A percentile compares a stretch with the other conserved stretches of the same genome.
Evolutionary conservation across 2,888 invertebrate species (phyloP).

Genomic region (Yponomeuta cagnagella): DNA sequence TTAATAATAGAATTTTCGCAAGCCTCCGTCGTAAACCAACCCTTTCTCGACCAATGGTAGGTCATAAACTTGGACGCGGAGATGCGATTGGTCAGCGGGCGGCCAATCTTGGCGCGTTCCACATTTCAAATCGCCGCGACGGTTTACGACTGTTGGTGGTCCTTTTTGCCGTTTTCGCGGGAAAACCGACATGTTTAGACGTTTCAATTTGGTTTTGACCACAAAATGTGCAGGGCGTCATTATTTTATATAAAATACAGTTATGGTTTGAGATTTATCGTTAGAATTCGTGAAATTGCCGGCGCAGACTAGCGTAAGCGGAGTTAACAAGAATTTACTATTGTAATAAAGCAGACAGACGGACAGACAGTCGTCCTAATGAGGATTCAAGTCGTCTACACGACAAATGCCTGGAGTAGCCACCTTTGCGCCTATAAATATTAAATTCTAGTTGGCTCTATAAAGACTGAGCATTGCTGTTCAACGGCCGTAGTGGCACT

Average conservation of each 20-base stretch:
- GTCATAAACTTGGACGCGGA: slow-evolving; percentile 61
- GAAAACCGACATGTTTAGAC: slow-evolving; percentile 62
- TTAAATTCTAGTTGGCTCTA: slow-evolving; percentile 11
- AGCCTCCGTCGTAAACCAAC: slow-evolving; percentile 70
- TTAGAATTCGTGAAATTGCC: slow-evolving; percentile 24
- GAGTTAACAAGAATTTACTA: slow-evolving; percentile 47
- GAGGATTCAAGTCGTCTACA: slow-evolving; percentile 38
- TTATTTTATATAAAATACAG: neutral
- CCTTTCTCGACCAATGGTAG: slow-evolving; percentile 58
- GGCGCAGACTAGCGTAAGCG: slow-evolving; percentile 20
- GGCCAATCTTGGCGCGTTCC: slow-evolving; percentile 58
- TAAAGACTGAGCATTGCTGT: neutral
- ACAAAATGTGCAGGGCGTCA: slow-evolving; percentile 1
- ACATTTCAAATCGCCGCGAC: slow-evolving; percentile 62
- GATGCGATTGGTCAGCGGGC: slow-evolving; percentile 56
- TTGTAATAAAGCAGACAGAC: slow-evolving; percentile 51
- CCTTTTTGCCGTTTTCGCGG: slow-evolving; percentile 71
- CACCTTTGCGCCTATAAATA: slow-evolving; percentile 21
- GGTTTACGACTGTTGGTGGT: slow-evolving; percentile 67
- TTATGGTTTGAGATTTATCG: slow-evolving; percentile 36
- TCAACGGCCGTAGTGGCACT: neutral
- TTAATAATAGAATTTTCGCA: slow-evolving; percentile 75
- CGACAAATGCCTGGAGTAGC: slow-evolving; percentile 24
- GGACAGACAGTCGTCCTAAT: slow-evolving; percentile 35
- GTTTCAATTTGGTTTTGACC: slow-evolving; percentile 14